Evolutionary conservation across 2,888 invertebrate genomes (phyloP).

Genomic region (Tinea pellionella): DNA sequence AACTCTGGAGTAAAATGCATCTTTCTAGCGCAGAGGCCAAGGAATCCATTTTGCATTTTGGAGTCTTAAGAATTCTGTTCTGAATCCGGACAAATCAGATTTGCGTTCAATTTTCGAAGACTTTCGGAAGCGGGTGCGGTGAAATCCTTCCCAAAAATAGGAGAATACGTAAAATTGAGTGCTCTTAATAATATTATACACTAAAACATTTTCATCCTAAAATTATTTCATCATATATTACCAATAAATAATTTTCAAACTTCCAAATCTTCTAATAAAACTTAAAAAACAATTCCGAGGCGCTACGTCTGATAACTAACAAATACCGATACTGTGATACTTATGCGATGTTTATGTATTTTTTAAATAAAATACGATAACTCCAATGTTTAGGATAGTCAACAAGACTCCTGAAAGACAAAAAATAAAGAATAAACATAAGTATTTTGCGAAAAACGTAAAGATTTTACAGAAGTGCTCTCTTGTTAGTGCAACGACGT

Average conservation of each 20-base stretch:
- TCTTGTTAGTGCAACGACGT: background rate
- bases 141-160: conserved; percentile 43
- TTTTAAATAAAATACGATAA: too few relatives aligned
- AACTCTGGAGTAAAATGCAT: conserved; percentile 1
- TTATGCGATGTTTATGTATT: too few relatives aligned
- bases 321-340: too few relatives aligned
- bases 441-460: too few relatives aligned
- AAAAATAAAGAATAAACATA: background rate
- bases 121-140: conserved; percentile 42
- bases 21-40: background rate
- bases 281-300: too few relatives aligned
- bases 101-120: conserved; percentile 62
- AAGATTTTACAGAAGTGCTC: background rate
- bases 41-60: background rate
- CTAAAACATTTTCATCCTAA: too few relatives aligned
- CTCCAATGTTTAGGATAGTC: too few relatives aligned
- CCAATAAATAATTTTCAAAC: too few relatives aligned
- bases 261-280: too few relatives aligned
- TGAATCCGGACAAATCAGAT: conserved; percentile 55
- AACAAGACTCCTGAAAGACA: too few relatives aligned
- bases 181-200: background rate
- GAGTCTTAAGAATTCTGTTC: conserved; percentile 30
- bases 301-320: too few relatives aligned
- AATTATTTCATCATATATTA: too few relatives aligned
- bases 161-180: background rate